A percentile compares a stretch with the other conserved stretches of the same genome.
Evolutionary conservation across 2,113 vertebrate species (phyloP).

Genomic region (Marmota monax): DNA sequence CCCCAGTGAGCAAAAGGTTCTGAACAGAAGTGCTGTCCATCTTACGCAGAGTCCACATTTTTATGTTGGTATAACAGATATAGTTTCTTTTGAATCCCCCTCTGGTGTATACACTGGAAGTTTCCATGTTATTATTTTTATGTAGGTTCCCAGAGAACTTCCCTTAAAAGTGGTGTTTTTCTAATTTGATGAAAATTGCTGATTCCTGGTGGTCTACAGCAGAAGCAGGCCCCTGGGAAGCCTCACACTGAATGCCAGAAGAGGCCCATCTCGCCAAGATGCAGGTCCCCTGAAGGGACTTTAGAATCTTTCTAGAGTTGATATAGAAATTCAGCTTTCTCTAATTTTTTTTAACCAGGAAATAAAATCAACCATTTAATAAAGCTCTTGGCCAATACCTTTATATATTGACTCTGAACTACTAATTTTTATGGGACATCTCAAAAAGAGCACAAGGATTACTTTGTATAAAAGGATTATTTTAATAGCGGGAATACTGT

Average conservation of each 20-base stretch:
- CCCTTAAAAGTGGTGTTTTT: neutral
- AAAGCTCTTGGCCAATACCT: neutral
- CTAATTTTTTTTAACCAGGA: neutral
- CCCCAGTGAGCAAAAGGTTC: neutral
- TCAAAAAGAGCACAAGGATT: neutral
- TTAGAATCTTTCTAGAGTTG: neutral
- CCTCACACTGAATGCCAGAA: neutral
- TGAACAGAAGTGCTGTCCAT: neutral
- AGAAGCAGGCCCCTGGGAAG: neutral
- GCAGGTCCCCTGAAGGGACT: neutral
- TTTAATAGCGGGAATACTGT: neutral
- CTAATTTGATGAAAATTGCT: neutral
- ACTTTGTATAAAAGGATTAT: neutral
- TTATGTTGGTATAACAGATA: neutral
- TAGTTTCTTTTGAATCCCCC: neutral
- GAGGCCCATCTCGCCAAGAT: neutral
- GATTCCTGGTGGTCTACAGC: neutral
- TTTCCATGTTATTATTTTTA: neutral
- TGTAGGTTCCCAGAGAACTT: neutral
- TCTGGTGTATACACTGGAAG: neutral
- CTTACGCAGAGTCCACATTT: rapidly evolving
- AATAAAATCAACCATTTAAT: neutral
- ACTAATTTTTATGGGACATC: neutral
- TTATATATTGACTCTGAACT: neutral
- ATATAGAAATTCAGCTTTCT: neutral